A percentile compares a stretch with the other conserved stretches of the same genome.
Conservation (phyloP, 2,797 vertebrate genomes). For the Tragelaphus eurycerus region DNA sequence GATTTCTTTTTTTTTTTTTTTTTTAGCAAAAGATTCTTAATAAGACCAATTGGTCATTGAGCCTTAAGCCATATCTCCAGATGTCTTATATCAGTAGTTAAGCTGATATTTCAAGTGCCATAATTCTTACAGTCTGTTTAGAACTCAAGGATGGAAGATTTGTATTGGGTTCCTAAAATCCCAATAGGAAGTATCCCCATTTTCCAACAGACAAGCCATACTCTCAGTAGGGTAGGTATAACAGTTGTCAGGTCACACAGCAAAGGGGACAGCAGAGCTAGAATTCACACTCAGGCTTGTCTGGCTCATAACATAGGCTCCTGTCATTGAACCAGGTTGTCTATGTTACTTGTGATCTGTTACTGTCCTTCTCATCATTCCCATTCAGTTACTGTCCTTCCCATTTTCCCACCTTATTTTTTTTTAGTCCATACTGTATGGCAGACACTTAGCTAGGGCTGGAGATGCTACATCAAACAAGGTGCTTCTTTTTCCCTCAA, state of each 20-base stretch:
- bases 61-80: background rate
- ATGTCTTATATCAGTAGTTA: background rate
- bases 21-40: background rate
- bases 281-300: background rate
- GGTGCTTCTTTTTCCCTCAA: accelerated
- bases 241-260: background rate
- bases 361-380: background rate
- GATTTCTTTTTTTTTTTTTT: no score
- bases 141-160: background rate
- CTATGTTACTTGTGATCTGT: accelerated
- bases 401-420: background rate
- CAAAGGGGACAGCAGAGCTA: background rate
- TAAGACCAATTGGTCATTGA: background rate
- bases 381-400: background rate
- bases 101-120: background rate
- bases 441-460: background rate
- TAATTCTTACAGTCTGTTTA: background rate
- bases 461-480: background rate
- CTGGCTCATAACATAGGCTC: background rate
- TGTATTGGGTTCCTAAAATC: background rate
- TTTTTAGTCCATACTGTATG: no score
- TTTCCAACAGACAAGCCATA: background rate
- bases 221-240: background rate
- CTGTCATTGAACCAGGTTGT: background rate
- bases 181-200: background rate